Conservation (phyloP, 2,797 vertebrate genomes). For the Enteromius radiatus region DNA sequence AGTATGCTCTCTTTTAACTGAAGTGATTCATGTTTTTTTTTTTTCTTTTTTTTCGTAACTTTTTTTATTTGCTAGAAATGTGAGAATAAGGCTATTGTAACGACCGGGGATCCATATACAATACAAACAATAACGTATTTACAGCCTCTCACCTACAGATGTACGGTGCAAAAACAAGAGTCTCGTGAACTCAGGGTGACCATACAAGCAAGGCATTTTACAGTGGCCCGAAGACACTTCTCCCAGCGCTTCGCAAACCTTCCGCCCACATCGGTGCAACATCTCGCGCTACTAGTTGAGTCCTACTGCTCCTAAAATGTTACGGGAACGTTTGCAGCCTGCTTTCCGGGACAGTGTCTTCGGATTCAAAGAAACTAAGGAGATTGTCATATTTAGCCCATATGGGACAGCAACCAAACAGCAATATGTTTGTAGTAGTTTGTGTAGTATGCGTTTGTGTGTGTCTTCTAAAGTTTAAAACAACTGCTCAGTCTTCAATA, state of each 20-base stretch:
- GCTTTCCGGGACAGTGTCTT: slow-evolving; percentile 75
- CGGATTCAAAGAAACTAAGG: slow-evolving; percentile 93
- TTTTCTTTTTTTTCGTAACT: slow-evolving; percentile 75
- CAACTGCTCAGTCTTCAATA: slow-evolving; percentile 72
- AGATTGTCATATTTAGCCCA: slow-evolving; percentile 98
- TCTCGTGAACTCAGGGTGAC: slow-evolving; percentile 88
- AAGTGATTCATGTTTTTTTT: slow-evolving; percentile 65
- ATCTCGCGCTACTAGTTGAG: slow-evolving; percentile 32
- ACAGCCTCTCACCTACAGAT: slow-evolving; percentile 94
- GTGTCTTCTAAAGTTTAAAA: slow-evolving; percentile 56
- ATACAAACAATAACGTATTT: slow-evolving; percentile 97
- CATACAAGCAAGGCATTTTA: slow-evolving; percentile 99
- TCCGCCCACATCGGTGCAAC: slow-evolving; percentile 59
- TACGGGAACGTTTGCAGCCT: slow-evolving; percentile 70
- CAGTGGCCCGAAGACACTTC: slow-evolving; percentile 84
- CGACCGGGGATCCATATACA: slow-evolving; percentile 96
- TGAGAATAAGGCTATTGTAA: slow-evolving; percentile 99
- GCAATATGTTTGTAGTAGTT: slow-evolving; percentile 70
- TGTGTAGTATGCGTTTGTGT: slow-evolving; percentile 46
- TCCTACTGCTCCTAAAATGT: slow-evolving; percentile 56
- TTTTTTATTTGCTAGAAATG: slow-evolving; percentile 90
- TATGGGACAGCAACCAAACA: slow-evolving; percentile 88
- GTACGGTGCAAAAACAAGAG: slow-evolving; percentile 95
- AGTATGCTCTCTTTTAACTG: slow-evolving; percentile 79
- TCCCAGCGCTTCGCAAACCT: slow-evolving; percentile 67